Conservation (phyloP, 2,113 vertebrate genomes). For the Leptobrachium ailaonicum region DNA sequence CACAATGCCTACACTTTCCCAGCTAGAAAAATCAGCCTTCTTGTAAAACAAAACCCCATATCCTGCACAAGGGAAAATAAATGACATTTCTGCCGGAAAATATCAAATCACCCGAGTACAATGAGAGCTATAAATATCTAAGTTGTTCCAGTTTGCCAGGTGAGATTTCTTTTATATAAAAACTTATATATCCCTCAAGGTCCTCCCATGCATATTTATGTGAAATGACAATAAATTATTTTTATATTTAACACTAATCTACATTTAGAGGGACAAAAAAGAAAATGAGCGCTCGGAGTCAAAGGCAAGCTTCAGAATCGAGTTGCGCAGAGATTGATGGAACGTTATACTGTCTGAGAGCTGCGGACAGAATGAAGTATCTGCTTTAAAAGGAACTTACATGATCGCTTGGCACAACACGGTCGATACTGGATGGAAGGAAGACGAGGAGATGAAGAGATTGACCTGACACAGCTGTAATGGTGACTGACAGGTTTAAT, state of each 20-base stretch:
- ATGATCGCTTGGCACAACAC: background rate
- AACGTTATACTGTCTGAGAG: constrained; percentile 11
- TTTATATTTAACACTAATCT: constrained; percentile 7
- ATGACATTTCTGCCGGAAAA: background rate
- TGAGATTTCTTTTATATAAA: background rate
- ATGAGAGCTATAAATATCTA: constrained; percentile 17
- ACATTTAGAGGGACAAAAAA: background rate
- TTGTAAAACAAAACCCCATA: background rate
- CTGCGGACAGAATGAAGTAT: constrained; percentile 15
- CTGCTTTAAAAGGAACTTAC: background rate
- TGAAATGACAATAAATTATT: constrained; percentile 30
- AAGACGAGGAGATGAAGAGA: background rate
- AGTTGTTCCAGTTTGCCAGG: background rate
- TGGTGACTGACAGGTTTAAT: background rate
- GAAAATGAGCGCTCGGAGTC: background rate
- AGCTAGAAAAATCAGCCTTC: no score
- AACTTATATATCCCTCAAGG: constrained; percentile 8
- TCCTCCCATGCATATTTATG: constrained; percentile 28
- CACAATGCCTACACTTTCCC: background rate
- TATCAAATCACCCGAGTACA: background rate
- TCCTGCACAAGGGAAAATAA: background rate
- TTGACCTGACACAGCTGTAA: background rate
- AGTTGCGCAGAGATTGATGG: background rate
- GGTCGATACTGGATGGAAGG: background rate
- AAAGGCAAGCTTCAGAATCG: background rate